Evolutionary conservation across 1,140 invertebrate species (phyloP).

Genomic region (Drosophila pectinifera): DNA sequence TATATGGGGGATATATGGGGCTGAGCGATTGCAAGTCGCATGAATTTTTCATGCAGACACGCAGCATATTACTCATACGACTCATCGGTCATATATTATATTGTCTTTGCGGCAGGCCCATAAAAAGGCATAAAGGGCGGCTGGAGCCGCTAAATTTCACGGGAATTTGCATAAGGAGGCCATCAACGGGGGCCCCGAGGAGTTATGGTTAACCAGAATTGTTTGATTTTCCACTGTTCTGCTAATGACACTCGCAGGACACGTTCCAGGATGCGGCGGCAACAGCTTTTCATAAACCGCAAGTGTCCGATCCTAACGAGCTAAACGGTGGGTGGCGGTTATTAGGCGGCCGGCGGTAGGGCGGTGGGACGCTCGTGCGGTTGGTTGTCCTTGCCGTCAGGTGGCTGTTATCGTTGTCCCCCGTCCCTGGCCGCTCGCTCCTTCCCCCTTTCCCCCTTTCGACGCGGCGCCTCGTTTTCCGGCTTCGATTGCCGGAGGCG

Average conservation of each 20-base stretch:
- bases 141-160: conserved; percentile 19
- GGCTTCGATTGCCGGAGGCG: conserved; percentile 52
- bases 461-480: conserved; percentile 3
- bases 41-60: conserved; percentile 51
- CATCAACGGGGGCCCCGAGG: conserved; percentile 39
- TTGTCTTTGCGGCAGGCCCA: conserved; percentile 35
- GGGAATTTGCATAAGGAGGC: conserved; percentile 65
- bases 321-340: conserved; percentile 18
- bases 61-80: conserved; percentile 37
- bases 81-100: conserved; percentile 47
- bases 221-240: conserved; percentile 53
- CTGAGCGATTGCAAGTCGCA: conserved; percentile 45
- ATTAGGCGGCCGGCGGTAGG: not conserved
- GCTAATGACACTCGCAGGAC: conserved; percentile 69
- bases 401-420: conserved; percentile 36
- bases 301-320: conserved; percentile 61
- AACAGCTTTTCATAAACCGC: conserved; percentile 57
- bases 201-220: conserved; percentile 55
- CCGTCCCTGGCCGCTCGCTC: not conserved
- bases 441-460: not conserved
- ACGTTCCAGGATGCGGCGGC: conserved; percentile 30
- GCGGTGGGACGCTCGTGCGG: too few relatives aligned
- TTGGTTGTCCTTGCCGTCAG: conserved; percentile 23
- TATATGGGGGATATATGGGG: conserved; percentile 9
- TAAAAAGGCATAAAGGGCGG: conserved; percentile 20